Conservation (phyloP, 1,140 invertebrate species). For the Ptiloglossa arizonensis region DNA sequence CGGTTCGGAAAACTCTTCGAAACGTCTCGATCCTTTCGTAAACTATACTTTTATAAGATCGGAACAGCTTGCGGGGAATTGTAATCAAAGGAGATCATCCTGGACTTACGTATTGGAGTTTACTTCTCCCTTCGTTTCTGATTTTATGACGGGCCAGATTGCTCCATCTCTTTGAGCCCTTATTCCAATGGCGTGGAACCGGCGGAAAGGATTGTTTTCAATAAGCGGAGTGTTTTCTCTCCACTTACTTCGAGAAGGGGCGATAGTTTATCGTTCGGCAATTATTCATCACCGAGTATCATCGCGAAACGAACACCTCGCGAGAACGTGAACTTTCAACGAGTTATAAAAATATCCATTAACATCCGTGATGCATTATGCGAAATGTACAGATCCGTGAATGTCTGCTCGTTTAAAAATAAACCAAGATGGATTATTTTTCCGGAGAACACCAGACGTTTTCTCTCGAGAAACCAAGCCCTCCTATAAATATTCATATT, state of each 20-base stretch:
- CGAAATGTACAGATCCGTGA: no score
- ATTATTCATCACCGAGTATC: no score
- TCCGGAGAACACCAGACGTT: no score
- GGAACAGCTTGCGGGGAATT: neutral
- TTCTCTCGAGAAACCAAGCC: no score
- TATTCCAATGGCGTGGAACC: neutral
- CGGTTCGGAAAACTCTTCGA: no score
- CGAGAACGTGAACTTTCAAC: neutral
- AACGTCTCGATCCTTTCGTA: no score
- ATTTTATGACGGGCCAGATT: neutral
- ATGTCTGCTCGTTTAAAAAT: no score
- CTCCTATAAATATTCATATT: no score
- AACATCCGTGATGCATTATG: no score
- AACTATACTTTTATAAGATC: neutral
- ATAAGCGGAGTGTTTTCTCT: neutral
- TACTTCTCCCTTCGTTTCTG: neutral
- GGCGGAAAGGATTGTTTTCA: neutral
- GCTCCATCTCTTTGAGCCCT: neutral
- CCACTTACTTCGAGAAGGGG: no score
- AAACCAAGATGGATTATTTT: no score
- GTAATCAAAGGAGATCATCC: neutral
- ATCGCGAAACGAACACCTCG: neutral
- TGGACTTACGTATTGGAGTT: neutral
- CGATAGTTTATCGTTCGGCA: no score
- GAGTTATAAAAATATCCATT: neutral